phyloP scores from a whole-genome alignment of 2,888 invertebrate species.

The Hydrotaea diabolus region DNA sequence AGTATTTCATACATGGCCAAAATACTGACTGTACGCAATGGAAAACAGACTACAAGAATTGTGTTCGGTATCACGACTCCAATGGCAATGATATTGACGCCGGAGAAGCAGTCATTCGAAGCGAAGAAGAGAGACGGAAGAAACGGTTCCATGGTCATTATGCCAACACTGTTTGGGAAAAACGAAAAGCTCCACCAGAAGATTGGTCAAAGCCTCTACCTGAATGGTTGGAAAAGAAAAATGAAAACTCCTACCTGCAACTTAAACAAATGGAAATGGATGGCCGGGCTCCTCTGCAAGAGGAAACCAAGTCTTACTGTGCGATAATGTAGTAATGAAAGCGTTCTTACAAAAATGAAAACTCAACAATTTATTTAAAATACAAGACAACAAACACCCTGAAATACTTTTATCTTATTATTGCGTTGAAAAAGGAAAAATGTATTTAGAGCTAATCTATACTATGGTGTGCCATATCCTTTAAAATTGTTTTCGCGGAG shows the following conservation, averaged over 20 bases:
- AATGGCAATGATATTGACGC: constrained; percentile 84
- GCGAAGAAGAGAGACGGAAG: constrained; percentile 86
- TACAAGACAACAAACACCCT: constrained; percentile 14
- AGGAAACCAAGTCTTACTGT: constrained; percentile 72
- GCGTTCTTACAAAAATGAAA: constrained; percentile 37
- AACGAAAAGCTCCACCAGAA: constrained; percentile 86
- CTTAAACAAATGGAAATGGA: constrained; percentile 85
- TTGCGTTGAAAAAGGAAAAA: background rate
- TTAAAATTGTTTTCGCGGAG: constrained; percentile 72
- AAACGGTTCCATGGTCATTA: constrained; percentile 86
- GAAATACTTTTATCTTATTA: constrained; percentile 31
- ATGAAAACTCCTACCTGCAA: constrained; percentile 86
- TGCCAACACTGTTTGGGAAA: constrained; percentile 90
- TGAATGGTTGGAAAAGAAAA: constrained; percentile 86
- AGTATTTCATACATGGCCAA: constrained; percentile 91
- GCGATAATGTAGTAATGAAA: constrained; percentile 74
- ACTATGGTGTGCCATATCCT: constrained; percentile 61
- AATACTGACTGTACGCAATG: constrained; percentile 88
- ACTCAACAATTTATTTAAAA: constrained; percentile 29
- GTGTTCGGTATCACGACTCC: constrained; percentile 85
- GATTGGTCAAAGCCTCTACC: constrained; percentile 93
- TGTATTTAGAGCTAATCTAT: constrained; percentile 21
- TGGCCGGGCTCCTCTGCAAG: constrained; percentile 75
- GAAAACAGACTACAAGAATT: constrained; percentile 89
- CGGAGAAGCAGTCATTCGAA: constrained; percentile 85